These are phyloP conservation scores for Crotalus horridus DNA, from an alignment of 2,113 vertebrate species.

Conservation along the genomic window DNA sequence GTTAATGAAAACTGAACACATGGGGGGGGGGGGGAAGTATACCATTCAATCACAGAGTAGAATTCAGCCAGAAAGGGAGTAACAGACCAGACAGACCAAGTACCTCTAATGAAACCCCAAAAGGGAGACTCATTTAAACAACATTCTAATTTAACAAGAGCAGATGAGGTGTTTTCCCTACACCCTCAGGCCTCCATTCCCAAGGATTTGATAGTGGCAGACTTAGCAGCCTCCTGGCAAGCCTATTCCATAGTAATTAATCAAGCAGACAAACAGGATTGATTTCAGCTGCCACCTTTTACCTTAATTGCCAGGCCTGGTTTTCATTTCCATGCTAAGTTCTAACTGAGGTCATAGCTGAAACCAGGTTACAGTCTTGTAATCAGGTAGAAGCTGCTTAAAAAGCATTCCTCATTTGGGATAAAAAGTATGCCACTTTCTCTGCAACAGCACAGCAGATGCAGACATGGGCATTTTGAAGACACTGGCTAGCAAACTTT, in stretches of 20 bases:
- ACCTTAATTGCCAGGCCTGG: background rate
- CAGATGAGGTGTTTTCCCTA: background rate
- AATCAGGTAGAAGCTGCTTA: background rate
- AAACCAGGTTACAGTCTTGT: background rate
- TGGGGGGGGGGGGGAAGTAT: background rate
- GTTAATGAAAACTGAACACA: background rate
- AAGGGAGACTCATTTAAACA: conserved; percentile 9
- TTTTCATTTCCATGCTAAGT: conserved; percentile 3
- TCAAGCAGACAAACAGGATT: background rate
- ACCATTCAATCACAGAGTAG: background rate
- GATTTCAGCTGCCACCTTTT: background rate
- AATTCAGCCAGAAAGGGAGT: background rate
- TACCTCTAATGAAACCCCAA: background rate
- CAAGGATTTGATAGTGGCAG: conserved; percentile 41
- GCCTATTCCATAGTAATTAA: background rate
- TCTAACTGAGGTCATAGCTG: background rate
- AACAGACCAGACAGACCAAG: background rate
- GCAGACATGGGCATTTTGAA: background rate
- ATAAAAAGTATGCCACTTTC: background rate
- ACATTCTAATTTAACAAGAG: conserved; percentile 45
- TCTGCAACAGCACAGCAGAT: background rate
- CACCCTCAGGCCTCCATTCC: conserved; percentile 37
- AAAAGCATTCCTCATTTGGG: background rate
- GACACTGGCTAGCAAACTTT: background rate
- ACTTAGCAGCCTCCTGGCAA: conserved; percentile 51